Base-by-base conservation (phyloP, 2,888 invertebrate species). In the Mechanitis mazaeus region DNA sequence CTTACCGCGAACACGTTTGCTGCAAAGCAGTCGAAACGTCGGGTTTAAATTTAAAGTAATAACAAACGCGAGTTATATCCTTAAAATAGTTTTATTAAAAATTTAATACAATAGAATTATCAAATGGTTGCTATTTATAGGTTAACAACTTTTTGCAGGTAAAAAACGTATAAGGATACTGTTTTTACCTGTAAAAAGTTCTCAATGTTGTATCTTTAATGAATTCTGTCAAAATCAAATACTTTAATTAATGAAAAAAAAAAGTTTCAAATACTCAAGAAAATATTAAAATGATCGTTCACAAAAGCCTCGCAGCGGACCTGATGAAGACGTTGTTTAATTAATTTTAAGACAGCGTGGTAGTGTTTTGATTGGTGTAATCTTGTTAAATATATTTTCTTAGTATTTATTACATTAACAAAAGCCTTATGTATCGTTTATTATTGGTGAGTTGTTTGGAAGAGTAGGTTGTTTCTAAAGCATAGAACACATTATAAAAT, bases 291-390 rank as follows among this genome's bases (percentile, higher is more conserved):
- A 72, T 69, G 74, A 70, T 72, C 70, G 70, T 71, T 69, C 66
- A 63, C 61, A 69, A 64, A 63, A 57, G 67, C 76, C 83, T 78
- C 68, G 62, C 80, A 83, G 82, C 68, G 63, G 74, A 68, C 78
- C 85, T 83, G 83, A 75, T 80, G 74, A 76, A 80, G 83, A 75
- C 84, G 81, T 73, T 80, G 79, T 72, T 70, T 86, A 86, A 87
- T 87, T 87, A 86, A 85, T 85, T 84, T 81, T 74, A 72, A 74
- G 78, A 79, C 79, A 75, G 75, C 77, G 72, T 70, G 69, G 72
- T 75, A 71, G 72, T 71, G 73, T 76, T 73, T 71, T 72, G 72
- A 72, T 67, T 62, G 61, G 61, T 62, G 63, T 66, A 61, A 68
- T 68, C 55, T 62, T 62, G 64, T 69, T 64, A 59, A 59, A 65